Evolutionary conservation across 2,888 invertebrate species (phyloP).

Genomic region (Agrochola macilenta): DNA sequence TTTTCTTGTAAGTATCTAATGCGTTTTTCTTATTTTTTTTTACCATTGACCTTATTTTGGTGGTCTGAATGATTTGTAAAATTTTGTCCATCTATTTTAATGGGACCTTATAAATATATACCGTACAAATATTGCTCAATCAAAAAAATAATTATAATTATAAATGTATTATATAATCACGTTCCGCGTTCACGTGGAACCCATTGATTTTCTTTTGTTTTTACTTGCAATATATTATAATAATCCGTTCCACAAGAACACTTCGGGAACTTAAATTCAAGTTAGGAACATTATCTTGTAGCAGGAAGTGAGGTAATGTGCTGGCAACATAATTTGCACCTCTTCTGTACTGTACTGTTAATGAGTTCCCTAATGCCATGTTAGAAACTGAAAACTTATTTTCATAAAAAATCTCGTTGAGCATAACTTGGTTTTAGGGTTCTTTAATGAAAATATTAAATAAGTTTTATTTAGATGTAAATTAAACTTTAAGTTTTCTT

Average conservation of each 20-base stretch:
- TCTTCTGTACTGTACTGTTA: slow-evolving; percentile 27
- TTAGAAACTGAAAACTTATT: slow-evolving; percentile 45
- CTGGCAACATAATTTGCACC: slow-evolving; percentile 54
- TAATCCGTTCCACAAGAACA: background rate
- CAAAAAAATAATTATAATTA: too few species aligned
- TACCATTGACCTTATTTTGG: too few species aligned
- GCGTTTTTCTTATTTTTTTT: too few species aligned
- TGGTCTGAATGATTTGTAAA: too few species aligned
- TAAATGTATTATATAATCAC: too few species aligned
- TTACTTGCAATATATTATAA: background rate
- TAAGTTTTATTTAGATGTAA: background rate
- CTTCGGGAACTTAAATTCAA: slow-evolving; percentile 21
- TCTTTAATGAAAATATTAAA: background rate
- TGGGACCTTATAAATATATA: too few species aligned
- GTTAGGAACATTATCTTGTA: slow-evolving; percentile 30
- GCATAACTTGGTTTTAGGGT: slow-evolving; percentile 36
- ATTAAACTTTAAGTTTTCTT: background rate
- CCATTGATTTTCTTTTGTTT: background rate
- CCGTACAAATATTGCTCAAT: too few species aligned
- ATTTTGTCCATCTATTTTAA: too few species aligned
- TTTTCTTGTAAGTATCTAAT: too few species aligned
- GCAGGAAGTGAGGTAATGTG: slow-evolving; percentile 29
- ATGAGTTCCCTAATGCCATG: slow-evolving; percentile 55
- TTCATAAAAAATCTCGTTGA: slow-evolving; percentile 43
- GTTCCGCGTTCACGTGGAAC: background rate